Percentiles rank a stretch among this genome's conserved stretches.
Conservation (phyloP, 2,797 vertebrate species). For the Nannoperca obscura region DNA sequence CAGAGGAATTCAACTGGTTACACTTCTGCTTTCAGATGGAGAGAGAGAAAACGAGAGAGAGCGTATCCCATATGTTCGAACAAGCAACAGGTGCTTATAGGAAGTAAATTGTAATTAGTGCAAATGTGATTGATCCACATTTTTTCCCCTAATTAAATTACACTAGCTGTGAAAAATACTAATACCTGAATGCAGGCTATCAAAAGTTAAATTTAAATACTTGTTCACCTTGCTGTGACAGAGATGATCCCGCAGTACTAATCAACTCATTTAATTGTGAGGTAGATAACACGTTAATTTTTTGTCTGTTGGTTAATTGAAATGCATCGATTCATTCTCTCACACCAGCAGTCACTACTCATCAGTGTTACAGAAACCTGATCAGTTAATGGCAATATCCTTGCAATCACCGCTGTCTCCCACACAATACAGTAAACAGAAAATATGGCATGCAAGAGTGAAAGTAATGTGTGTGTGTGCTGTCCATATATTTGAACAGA, state of each 20-base stretch:
- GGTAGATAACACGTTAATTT: slow-evolving; percentile 25
- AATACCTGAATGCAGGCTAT: slow-evolving; percentile 4
- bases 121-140: slow-evolving; percentile 26
- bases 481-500: too few species aligned
- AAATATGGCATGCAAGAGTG: neutral
- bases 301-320: slow-evolving; percentile 40
- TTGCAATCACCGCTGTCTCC: slow-evolving; percentile 11
- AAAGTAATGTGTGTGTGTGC: slow-evolving; percentile 9
- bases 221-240: neutral
- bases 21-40: slow-evolving; percentile 41
- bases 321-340: slow-evolving; percentile 33
- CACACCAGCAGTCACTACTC: slow-evolving; percentile 26
- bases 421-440: slow-evolving; percentile 35
- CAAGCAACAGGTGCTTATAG: slow-evolving; percentile 30
- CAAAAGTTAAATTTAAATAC: slow-evolving; percentile 4
- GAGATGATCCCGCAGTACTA: neutral
- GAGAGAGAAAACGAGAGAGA: neutral
- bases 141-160: slow-evolving; percentile 40
- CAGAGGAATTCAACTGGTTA: slow-evolving; percentile 56
- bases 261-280: slow-evolving; percentile 31
- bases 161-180: slow-evolving; percentile 14
- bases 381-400: slow-evolving; percentile 25
- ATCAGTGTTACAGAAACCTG: slow-evolving; percentile 32
- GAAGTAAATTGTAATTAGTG: slow-evolving; percentile 9
- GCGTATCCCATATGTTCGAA: slow-evolving; percentile 30